Evolutionary conservation across 92 coral and sea anemone genomes (phyloP), one percentile per base, ranked within the genome.

Genomic region (Pocillopora grandis): DNA sequence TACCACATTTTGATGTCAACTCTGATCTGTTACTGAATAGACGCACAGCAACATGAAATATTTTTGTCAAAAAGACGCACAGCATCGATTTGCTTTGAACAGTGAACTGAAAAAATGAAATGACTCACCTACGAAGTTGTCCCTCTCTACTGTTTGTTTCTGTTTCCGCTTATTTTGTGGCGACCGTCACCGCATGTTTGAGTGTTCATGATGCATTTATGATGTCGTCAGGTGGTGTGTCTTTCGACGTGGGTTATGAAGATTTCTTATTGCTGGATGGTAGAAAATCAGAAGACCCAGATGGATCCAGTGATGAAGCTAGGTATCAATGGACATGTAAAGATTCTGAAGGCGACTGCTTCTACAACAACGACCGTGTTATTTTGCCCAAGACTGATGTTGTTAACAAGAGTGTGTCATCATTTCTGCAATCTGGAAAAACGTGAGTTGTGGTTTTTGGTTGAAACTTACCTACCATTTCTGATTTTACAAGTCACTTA

Each of bases 281-380:
- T 3, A 73, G 86, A 6, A 35, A 36, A 19, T 76, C 88, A 3
- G 52, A 71, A 9, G 93, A 90, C 49, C 93, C 93, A 13, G 93
- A 90, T 74, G 59, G 66, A 12, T 19, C 20, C 9, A 17, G 13
- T 10, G 77, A 72, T 5, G 83, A 82, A 1, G 49, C 75, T 20
- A 12, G 49, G 2, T 83, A 77, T 48, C 36, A 60, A 13, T 90
- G 93, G 93, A 11, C 31, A 10, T 90, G 93, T 61, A 58, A 19
- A n/a, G 82, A 90, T 58, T 56, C 76, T 2, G 63, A 73, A 2
- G 83, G 80, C 35, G 72, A 80, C 6, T 81, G 85, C 66, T 18
- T 11, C 48, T 12, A 10, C 17, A 12, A 67, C 17, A 27, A 67
- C 35, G 17, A 67, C 0, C 62, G 81, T 7, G 68, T 85, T 16